Evolutionary conservation across 2,113 vertebrate species (phyloP).

Genomic region (Aythya baeri): DNA sequence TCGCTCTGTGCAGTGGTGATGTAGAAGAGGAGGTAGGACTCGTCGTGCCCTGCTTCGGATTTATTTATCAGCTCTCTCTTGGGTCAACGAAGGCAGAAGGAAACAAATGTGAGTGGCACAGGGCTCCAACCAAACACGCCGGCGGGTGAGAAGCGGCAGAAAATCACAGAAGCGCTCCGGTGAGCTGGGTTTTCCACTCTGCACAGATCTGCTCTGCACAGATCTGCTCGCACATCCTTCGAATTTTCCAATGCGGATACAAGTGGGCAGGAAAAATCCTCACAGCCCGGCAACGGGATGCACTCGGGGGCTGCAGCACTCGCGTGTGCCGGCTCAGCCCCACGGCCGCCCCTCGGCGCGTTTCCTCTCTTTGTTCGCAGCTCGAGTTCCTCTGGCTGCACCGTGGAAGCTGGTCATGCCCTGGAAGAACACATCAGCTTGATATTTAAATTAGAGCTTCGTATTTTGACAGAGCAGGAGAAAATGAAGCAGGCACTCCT

Average conservation of each 20-base stretch:
- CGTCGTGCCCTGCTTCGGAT: too few relatives aligned
- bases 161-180: too few relatives aligned
- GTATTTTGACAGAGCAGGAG: neutral
- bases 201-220: neutral
- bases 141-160: neutral
- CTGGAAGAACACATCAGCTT: neutral
- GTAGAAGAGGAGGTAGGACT: neutral
- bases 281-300: neutral
- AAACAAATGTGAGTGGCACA: too few relatives aligned
- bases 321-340: too few relatives aligned
- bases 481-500: neutral
- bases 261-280: neutral
- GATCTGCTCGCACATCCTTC: neutral
- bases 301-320: fast-evolving
- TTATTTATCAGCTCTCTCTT: neutral
- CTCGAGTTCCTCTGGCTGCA: neutral
- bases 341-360: neutral
- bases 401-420: neutral
- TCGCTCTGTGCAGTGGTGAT: neutral
- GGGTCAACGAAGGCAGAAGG: neutral
- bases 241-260: neutral
- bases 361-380: constrained; percentile 26
- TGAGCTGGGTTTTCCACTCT: neutral
- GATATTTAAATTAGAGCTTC: neutral
- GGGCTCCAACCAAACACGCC: too few relatives aligned